A percentile compares a stretch with the other conserved stretches of the same genome.
These are phyloP conservation scores for Eolophus roseicapilla DNA, from an alignment of 2,113 vertebrate genomes.

Conservation along the genomic window DNA sequence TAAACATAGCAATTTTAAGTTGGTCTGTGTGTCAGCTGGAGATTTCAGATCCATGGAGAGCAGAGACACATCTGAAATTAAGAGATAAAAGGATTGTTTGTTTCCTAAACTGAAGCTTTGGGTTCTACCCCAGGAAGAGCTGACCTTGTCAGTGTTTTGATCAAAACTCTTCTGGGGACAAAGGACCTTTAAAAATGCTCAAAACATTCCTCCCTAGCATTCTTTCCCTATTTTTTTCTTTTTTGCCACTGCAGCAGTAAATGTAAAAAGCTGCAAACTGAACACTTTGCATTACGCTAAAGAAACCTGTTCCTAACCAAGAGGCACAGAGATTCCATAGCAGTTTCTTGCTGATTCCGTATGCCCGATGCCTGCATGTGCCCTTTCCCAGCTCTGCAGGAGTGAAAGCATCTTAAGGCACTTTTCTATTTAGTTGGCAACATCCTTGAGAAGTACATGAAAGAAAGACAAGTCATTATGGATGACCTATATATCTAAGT, in stretches of 20 bases:
- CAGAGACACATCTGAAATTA: conserved; percentile 46
- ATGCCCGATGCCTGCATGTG: fast-evolving
- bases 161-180: conserved; percentile 72
- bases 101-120: conserved; percentile 68
- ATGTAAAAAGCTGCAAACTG: not conserved
- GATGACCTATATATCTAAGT: not conserved
- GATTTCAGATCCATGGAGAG: conserved; percentile 64
- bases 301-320: not conserved
- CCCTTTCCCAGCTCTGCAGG: not conserved
- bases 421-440: not conserved
- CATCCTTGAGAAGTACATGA: not conserved
- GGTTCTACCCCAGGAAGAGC: conserved; percentile 65
- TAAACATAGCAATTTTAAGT: conserved; percentile 52
- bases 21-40: conserved; percentile 64
- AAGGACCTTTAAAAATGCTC: conserved; percentile 63
- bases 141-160: conserved; percentile 77
- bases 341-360: not conserved
- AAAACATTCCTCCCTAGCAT: not conserved
- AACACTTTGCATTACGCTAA: not conserved
- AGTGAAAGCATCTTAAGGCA: not conserved
- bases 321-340: not conserved
- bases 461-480: not conserved
- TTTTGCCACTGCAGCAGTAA: not conserved
- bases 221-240: not conserved
- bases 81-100: conserved; percentile 75